Percentiles rank a stretch among this genome's conserved stretches.
Evolutionary conservation across 2,797 vertebrate genomes (phyloP).

Genomic region (Podargus strigoides): DNA sequence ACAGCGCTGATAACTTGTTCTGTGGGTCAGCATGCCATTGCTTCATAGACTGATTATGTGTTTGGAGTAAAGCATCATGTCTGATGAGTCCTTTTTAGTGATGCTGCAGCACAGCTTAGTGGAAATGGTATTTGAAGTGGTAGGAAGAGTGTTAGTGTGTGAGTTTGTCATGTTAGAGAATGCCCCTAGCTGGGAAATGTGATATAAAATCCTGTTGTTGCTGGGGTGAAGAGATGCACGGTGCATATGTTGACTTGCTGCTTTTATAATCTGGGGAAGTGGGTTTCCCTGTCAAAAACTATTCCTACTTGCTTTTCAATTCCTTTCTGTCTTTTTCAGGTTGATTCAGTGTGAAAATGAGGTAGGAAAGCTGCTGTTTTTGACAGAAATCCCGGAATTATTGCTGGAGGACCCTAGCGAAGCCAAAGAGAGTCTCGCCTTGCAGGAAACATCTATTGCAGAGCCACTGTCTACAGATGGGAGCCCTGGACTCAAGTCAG

Average conservation of each 20-base stretch:
- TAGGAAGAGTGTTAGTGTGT: neutral
- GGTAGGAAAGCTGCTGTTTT: slow-evolving; percentile 88
- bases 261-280: neutral
- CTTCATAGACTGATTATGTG: neutral
- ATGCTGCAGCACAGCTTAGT: neutral
- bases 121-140: neutral
- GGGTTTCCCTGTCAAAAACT: neutral
- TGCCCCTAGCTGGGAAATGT: neutral
- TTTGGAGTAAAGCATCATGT: neutral
- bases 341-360: slow-evolving; percentile 88
- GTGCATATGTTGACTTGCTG: neutral
- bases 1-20: neutral
- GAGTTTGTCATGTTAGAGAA: neutral
- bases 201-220: neutral
- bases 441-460: slow-evolving; percentile 84
- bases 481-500: slow-evolving; percentile 87
- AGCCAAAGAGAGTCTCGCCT: slow-evolving; percentile 83
- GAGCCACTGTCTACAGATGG: slow-evolving; percentile 80
- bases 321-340: slow-evolving; percentile 70
- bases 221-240: neutral
- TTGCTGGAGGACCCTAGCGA: slow-evolving; percentile 87
- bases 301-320: neutral
- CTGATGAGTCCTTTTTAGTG: neutral
- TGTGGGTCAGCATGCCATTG: neutral
- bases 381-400: slow-evolving; percentile 90